Conservation (phyloP, 2,113 vertebrate genomes). For the Euleptes europaea region DNA sequence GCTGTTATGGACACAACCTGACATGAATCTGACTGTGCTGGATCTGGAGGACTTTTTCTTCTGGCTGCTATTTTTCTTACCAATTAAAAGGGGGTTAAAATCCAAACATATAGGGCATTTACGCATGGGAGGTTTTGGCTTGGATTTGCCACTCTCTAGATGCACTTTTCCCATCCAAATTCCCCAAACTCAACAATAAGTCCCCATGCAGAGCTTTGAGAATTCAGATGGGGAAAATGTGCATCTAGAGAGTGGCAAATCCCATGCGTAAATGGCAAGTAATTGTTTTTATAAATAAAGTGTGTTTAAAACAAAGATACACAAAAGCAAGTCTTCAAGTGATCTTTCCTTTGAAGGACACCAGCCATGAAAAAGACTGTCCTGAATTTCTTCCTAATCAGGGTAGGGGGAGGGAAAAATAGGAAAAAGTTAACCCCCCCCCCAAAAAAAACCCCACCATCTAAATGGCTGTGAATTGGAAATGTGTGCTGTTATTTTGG, state of each 20-base stretch:
- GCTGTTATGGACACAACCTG: neutral
- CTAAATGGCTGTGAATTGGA: neutral
- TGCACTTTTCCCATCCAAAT: no score
- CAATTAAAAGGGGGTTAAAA: neutral
- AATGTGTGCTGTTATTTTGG: neutral
- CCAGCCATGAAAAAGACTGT: neutral
- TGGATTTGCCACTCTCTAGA: no score
- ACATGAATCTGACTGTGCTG: neutral
- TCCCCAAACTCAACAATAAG: no score
- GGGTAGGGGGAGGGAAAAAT: neutral
- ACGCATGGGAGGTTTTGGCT: no score
- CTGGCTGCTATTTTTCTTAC: neutral
- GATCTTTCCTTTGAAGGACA: neutral
- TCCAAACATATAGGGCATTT: neutral
- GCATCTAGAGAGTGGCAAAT: no score
- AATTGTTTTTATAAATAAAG: no score
- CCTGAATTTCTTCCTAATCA: neutral
- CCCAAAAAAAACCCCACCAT: neutral
- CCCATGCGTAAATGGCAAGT: no score
- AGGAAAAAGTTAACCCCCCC: neutral
- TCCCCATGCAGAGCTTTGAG: no score
- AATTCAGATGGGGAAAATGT: no score
- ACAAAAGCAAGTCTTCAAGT: neutral
- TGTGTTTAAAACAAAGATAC: no score
- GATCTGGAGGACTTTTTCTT: neutral